Conservation (phyloP, 1,140 invertebrate species). For the Acyrthosiphon pisum region DNA sequence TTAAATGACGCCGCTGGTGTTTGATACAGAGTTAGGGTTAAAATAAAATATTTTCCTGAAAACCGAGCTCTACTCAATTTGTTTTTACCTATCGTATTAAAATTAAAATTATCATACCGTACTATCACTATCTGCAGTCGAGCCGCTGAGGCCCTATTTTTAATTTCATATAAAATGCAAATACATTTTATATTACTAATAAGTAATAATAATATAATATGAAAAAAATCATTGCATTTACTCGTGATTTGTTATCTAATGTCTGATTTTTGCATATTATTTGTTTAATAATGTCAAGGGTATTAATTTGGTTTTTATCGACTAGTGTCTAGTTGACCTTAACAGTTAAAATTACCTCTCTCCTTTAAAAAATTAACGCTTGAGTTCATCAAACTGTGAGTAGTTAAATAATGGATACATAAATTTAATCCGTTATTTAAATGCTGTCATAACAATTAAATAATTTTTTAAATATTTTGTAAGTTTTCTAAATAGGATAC, state of each 20-base stretch:
- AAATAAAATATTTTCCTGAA: neutral
- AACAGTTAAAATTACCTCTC: neutral
- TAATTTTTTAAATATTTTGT: neutral
- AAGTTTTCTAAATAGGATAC: neutral
- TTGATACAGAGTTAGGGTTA: neutral
- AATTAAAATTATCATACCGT: no score
- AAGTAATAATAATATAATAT: neutral
- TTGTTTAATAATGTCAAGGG: constrained; percentile 36
- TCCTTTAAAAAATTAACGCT: neutral
- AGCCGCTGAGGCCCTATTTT: neutral
- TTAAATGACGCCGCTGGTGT: neutral
- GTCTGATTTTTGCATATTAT: neutral
- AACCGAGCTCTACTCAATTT: neutral
- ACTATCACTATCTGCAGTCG: neutral
- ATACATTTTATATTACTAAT: neutral
- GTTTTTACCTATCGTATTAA: neutral
- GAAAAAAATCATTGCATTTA: neutral
- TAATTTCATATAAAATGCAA: neutral
- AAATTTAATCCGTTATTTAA: neutral
- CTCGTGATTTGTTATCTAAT: neutral
- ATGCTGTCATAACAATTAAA: neutral
- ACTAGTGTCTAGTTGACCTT: constrained; percentile 5
- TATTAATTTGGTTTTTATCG: constrained; percentile 15
- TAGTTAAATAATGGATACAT: neutral
- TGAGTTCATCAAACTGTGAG: neutral